Base-by-base conservation (phyloP, 1,140 invertebrate genomes). In the Cyclina sinensis region DNA sequence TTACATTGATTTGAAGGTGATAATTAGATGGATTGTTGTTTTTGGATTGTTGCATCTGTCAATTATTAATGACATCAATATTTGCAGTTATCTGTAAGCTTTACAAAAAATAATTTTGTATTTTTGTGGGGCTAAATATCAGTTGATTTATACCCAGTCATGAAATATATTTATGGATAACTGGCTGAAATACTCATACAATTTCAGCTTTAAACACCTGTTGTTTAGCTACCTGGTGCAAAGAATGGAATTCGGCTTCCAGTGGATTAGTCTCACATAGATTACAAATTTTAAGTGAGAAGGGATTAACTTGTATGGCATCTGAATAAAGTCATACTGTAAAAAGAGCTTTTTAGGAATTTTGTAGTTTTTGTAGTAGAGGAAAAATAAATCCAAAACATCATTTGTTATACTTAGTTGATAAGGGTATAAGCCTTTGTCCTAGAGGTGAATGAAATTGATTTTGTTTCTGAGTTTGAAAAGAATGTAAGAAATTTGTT, bases 201-300 rank as follows among this genome's bases (percentile, higher is more conserved):
- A 43, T 7, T 4, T 43, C 4, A 43, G 14, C 14, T 57, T 24
- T 62, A 27, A 27, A 62, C 57, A 62, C 57, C 57, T 62, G 57
- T 27, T 27, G 21, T 62, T 9, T 21, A 62, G 57, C n/a, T 27
- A 62, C 57, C 7, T 62, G 21, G n/a, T 4, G 18, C 9, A 37
- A 39, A 37, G 65, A 70, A 70, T 70, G 65, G 65, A 70, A 70
- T 70, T 70, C 65, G 35, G 12, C 30, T 70, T 70, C 65, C 14
- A 27, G 65, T 39, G 65, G 65, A 70, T 37, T 70, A 70, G 11
- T 18, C 9, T 70, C 27, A 16, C 65, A 70, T 70, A 70, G 32
- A 39, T 35, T 18, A 70, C 65, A 70, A n/a, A 70, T 37, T 65
- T 70, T 70, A 62, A 27, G 57, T 57, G 24, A 11, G 57, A 27